Percentiles rank a stretch among this genome's conserved stretches.
These are phyloP conservation scores for Sander lucioperca DNA, from an alignment of 2,113 vertebrate species.

Conservation along the genomic window DNA sequence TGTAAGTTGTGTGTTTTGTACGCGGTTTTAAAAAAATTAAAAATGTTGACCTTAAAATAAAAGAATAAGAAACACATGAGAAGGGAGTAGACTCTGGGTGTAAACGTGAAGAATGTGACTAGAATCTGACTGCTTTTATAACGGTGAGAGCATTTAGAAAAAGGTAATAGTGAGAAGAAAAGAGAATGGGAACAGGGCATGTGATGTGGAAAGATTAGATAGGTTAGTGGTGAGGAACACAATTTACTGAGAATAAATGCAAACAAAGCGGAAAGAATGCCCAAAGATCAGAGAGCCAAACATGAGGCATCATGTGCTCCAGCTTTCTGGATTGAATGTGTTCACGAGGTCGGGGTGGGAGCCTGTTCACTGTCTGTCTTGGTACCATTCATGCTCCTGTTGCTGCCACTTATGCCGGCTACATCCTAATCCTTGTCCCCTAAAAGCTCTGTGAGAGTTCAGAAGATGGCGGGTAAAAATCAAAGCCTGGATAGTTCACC, in stretches of 20 bases:
- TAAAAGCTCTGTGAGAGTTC: slow-evolving; percentile 1
- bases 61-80: background rate
- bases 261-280: background rate
- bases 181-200: slow-evolving; percentile 43
- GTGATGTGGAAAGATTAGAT: slow-evolving; percentile 58
- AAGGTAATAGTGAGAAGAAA: background rate
- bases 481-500: background rate
- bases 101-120: slow-evolving; percentile 44
- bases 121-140: slow-evolving; percentile 14
- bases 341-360: slow-evolving; percentile 2
- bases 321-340: slow-evolving; percentile 53
- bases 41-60: too few species aligned
- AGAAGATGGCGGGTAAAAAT: background rate
- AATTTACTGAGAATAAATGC: slow-evolving; percentile 12
- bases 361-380: slow-evolving; percentile 23
- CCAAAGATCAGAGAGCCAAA: slow-evolving; percentile 26
- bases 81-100: background rate
- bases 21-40: too few species aligned
- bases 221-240: slow-evolving; percentile 1
- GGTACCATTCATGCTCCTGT: slow-evolving; percentile 34
- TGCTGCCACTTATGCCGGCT: slow-evolving; percentile 25
- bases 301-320: slow-evolving; percentile 71
- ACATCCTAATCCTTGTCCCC: slow-evolving; percentile 31
- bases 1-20: too few species aligned
- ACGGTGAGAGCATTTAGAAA: slow-evolving; percentile 9